A percentile compares a stretch with the other conserved stretches of the same genome.
These are phyloP conservation scores for Microtus oregoni DNA, from an alignment of 2,113 vertebrate genomes.

Conservation along the genomic window DNA sequence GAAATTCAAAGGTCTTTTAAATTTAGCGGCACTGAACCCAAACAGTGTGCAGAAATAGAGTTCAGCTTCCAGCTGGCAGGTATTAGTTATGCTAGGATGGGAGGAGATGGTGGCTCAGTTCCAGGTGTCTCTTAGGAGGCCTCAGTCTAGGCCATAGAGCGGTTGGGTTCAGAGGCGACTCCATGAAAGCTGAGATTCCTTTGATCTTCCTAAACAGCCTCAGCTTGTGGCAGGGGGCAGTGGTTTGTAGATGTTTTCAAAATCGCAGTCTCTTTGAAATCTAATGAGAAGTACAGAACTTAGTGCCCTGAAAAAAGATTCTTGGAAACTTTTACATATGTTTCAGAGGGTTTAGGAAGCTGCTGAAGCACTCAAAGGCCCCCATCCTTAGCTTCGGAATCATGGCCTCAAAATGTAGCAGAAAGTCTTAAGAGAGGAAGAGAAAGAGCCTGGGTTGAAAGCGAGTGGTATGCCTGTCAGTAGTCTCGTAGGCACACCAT, in stretches of 20 bases:
- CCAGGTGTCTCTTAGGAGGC: conserved; percentile 9
- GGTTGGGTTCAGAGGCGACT: not conserved
- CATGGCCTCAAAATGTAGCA: not conserved
- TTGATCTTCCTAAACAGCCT: not conserved
- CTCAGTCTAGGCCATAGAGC: not conserved
- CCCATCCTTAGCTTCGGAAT: not conserved
- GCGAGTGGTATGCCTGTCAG: not conserved
- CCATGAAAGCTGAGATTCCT: not conserved
- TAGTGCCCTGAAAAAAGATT: not conserved
- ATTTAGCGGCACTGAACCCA: conserved; percentile 61
- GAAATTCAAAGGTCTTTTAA: conserved; percentile 63
- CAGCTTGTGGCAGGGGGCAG: not conserved
- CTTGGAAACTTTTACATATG: not conserved
- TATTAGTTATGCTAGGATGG: conserved; percentile 10
- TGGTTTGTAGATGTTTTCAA: conserved; percentile 27
- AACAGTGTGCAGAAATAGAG: conserved; percentile 54
- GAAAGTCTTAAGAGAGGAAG: not conserved
- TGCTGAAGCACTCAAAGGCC: not conserved
- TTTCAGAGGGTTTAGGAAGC: not conserved
- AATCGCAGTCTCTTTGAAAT: conserved; percentile 16
- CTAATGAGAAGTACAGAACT: conserved; percentile 12
- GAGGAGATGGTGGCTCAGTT: not conserved
- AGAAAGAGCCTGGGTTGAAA: not conserved
- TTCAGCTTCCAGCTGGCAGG: not conserved
- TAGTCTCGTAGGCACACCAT: not conserved